phyloP scores from a whole-genome alignment of 2,113 vertebrate species.

The Sceloporus undulatus region DNA sequence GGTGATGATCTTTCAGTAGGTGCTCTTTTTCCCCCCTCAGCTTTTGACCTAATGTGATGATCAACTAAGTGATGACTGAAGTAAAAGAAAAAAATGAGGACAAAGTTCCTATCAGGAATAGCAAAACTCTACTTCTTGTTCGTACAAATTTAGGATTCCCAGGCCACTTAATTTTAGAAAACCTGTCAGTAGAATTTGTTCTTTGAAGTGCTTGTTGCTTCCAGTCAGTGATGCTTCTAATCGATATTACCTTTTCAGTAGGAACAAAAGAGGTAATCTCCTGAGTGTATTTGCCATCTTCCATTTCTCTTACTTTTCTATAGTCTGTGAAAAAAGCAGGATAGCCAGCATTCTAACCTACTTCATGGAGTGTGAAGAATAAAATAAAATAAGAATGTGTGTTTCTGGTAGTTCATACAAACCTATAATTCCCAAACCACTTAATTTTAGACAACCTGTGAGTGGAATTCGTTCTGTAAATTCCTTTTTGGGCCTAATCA shows the following conservation, averaged over 20 bases:
- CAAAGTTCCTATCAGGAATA: not conserved
- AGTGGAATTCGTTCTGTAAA: not conserved
- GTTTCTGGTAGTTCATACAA: not conserved
- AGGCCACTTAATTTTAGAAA: not conserved
- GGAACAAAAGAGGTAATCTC: no score
- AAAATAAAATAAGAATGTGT: not conserved
- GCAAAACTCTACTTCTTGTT: not conserved
- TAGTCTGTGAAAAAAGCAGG: no score
- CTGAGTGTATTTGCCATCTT: no score
- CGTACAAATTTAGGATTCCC: not conserved
- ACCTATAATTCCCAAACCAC: not conserved
- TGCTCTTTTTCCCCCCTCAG: not conserved
- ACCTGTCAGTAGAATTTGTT: no score
- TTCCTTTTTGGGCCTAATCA: not conserved
- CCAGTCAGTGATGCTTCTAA: no score
- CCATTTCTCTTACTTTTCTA: no score
- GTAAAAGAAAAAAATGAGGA: not conserved
- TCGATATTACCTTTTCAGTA: no score
- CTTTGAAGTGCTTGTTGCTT: no score
- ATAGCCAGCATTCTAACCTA: no score
- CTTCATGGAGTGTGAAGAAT: not conserved
- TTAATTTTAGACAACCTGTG: not conserved
- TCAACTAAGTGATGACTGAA: not conserved
- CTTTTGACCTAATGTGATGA: not conserved
- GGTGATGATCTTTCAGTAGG: constrained; percentile 92